Evolutionary conservation across 2,797 vertebrate genomes (phyloP).

Genomic region (Hapalemur alaotrensis): DNA sequence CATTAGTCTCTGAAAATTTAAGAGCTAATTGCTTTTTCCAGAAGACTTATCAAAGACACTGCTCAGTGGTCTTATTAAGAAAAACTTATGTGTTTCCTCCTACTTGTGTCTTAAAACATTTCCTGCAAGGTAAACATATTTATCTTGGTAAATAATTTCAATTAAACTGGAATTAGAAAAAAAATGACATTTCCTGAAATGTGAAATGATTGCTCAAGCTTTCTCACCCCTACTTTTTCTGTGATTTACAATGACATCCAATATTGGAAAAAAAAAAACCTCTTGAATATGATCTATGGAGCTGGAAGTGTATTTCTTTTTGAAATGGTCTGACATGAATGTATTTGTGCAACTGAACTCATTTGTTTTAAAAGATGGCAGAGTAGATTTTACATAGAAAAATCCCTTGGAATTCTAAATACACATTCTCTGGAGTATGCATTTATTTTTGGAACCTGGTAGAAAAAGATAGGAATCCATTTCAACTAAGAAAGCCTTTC

Average conservation of each 20-base stretch:
- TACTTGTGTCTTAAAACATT: conserved; percentile 28
- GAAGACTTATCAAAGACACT: conserved; percentile 14
- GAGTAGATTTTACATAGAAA: conserved; percentile 49
- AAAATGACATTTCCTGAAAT: neutral
- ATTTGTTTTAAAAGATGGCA: conserved; percentile 67
- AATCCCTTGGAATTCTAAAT: conserved; percentile 58
- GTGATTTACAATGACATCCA: conserved; percentile 46
- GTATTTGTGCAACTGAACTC: conserved; percentile 52
- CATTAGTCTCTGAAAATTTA: neutral
- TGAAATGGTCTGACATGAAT: conserved; percentile 53
- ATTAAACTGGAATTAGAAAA: conserved; percentile 37
- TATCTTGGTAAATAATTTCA: conserved; percentile 51
- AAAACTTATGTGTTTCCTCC: neutral
- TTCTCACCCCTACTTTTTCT: conserved; percentile 15
- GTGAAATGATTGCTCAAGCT: neutral
- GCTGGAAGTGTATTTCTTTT: conserved; percentile 45
- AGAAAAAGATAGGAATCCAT: conserved; percentile 53
- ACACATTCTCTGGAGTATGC: neutral
- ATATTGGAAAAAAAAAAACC: conserved; percentile 8
- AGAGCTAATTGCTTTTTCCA: neutral
- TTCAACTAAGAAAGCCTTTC: conserved; percentile 59
- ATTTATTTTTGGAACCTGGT: conserved; percentile 60
- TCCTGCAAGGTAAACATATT: neutral
- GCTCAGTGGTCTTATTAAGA: neutral
- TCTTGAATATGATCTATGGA: conserved; percentile 40